Conservation (phyloP, 2,888 invertebrate genomes). For the Drosophila melanocephala region DNA sequence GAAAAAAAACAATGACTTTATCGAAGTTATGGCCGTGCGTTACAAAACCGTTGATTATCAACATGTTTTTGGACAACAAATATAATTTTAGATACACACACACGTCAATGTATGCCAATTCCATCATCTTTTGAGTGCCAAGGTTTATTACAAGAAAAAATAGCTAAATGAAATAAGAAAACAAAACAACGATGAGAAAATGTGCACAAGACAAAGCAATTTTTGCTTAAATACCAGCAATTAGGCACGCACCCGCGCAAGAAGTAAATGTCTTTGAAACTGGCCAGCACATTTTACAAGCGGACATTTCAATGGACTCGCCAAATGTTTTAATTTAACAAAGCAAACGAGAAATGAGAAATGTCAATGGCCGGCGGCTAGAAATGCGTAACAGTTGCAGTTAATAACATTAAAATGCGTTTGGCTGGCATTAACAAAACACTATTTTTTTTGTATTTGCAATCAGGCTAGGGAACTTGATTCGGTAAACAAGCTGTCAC, state of each 20-base stretch:
- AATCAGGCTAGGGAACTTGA: conserved; percentile 41
- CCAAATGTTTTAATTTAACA: conserved; percentile 69
- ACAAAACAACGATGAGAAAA: conserved; percentile 72
- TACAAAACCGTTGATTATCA: conserved; percentile 58
- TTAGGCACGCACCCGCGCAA: conserved; percentile 74
- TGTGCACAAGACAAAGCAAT: conserved; percentile 60
- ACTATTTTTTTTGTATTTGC: conserved; percentile 8
- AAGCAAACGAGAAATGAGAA: conserved; percentile 29
- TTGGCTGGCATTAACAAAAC: conserved; percentile 50
- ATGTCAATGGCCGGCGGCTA: conserved; percentile 55
- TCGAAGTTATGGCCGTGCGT: conserved; percentile 43
- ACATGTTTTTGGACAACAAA: conserved; percentile 33
- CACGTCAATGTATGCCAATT: conserved; percentile 67
- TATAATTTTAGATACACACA: conserved; percentile 45
- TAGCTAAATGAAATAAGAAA: conserved; percentile 26
- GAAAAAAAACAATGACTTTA: conserved; percentile 21
- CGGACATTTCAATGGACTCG: conserved; percentile 70
- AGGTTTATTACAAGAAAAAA: conserved; percentile 69
- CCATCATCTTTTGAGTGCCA: conserved; percentile 68
- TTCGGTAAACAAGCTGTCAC: conserved; percentile 49
- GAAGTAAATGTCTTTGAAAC: conserved; percentile 40
- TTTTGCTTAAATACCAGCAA: conserved; percentile 60
- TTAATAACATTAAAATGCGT: conserved; percentile 42
- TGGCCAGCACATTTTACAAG: conserved; percentile 25
- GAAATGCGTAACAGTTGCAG: conserved; percentile 46